Percentiles rank a stretch among this genome's conserved stretches.
Conservation (phyloP, 2,888 invertebrate species). For the Molorchus minor region DNA sequence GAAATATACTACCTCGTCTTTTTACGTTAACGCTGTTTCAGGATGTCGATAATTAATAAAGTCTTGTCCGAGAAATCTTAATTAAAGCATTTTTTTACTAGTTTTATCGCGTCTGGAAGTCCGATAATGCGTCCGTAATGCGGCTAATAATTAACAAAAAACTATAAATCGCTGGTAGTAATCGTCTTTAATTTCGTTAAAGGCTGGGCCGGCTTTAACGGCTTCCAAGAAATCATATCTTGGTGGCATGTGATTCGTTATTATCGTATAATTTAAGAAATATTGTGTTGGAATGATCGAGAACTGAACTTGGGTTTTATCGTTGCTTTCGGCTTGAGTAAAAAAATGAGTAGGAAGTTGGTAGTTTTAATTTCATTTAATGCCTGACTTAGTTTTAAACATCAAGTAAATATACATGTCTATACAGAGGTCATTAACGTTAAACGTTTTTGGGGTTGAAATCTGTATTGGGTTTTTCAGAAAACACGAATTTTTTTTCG, state of each 20-base stretch:
- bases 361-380: no score
- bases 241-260: not conserved
- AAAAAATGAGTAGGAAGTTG: no score
- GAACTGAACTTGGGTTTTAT: no score
- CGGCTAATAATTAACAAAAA: conserved; percentile 18
- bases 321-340: no score
- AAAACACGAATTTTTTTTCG: no score
- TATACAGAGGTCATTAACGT: no score
- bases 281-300: no score
- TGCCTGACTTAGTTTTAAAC: no score
- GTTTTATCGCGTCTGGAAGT: conserved; percentile 1
- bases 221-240: conserved; percentile 8
- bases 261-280: no score
- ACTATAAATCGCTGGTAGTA: conserved; percentile 14
- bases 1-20: conserved; percentile 22
- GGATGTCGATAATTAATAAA: conserved; percentile 26
- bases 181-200: conserved; percentile 1
- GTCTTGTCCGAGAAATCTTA: conserved; percentile 23
- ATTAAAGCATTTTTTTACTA: conserved; percentile 16
- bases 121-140: not conserved
- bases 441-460: no score
- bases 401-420: no score
- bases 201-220: conserved; percentile 1
- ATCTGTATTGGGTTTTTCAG: no score
- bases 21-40: conserved; percentile 20